phyloP scores from a whole-genome alignment of 2,888 invertebrate species.

The Aethes cnicana region DNA sequence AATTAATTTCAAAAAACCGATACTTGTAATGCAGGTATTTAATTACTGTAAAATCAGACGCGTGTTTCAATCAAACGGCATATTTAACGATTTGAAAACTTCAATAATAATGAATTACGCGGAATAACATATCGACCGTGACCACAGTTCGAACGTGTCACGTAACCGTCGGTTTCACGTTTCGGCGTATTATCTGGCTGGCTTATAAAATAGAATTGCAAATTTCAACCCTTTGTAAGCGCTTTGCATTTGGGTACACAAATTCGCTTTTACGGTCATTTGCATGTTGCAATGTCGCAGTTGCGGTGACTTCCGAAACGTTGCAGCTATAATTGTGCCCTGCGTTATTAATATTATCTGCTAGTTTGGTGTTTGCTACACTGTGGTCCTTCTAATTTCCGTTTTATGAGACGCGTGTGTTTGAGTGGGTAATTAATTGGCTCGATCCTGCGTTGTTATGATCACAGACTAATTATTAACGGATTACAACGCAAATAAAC shows the following conservation, averaged over 20 bases:
- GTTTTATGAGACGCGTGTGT: conserved; percentile 31
- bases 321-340: conserved; percentile 44
- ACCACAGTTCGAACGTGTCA: conserved; percentile 28
- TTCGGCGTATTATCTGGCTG: conserved; percentile 71
- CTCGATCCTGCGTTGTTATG: background rate
- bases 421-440: conserved; percentile 20
- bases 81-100: conserved; percentile 29
- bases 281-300: conserved; percentile 70
- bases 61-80: background rate
- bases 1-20: too few species aligned
- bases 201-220: conserved; percentile 79
- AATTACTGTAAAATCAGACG: conserved; percentile 8
- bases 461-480: conserved; percentile 19
- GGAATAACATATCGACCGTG: conserved; percentile 25
- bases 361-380: conserved; percentile 25
- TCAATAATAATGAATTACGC: conserved; percentile 26
- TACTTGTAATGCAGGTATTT: conserved; percentile 6
- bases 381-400: conserved; percentile 30
- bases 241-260: conserved; percentile 77
- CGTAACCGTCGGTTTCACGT: conserved; percentile 60
- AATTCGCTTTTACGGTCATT: conserved; percentile 80
- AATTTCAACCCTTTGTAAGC: conserved; percentile 81
- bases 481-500: conserved; percentile 20
- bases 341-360: conserved; percentile 44
- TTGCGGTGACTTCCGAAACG: conserved; percentile 68